These are phyloP conservation scores for Epinotia ramella DNA, from an alignment of 2,888 invertebrate species.

Conservation along the genomic window DNA sequence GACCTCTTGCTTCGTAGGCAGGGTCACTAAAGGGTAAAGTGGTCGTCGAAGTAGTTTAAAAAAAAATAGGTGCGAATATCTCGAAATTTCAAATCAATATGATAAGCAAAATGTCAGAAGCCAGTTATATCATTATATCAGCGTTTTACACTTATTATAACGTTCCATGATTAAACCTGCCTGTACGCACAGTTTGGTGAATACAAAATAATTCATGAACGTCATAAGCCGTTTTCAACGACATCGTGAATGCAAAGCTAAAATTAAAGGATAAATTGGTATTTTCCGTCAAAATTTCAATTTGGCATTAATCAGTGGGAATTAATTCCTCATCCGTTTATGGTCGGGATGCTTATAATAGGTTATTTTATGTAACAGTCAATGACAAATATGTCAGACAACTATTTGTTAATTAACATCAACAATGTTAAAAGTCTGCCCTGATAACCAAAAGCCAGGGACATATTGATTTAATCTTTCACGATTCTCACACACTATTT, in stretches of 20 bases:
- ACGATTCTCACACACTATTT: too few relatives aligned
- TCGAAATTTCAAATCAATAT: too few relatives aligned
- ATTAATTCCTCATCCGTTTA: constrained; percentile 29
- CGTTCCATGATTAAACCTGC: not conserved
- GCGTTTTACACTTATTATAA: not conserved
- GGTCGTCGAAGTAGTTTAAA: too few relatives aligned
- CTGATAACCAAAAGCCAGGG: too few relatives aligned
- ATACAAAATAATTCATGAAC: not conserved
- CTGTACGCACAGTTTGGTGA: not conserved
- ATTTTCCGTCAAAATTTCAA: constrained; percentile 33
- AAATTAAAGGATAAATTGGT: constrained; percentile 38
- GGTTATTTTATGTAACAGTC: constrained; percentile 2
- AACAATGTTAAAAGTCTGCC: too few relatives aligned
- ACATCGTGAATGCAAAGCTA: constrained; percentile 6
- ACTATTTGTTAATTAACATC: too few relatives aligned
- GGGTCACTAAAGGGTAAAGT: too few relatives aligned
- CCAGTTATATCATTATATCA: not conserved
- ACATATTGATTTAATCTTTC: too few relatives aligned
- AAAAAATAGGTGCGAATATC: too few relatives aligned
- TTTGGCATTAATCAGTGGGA: constrained; percentile 26
- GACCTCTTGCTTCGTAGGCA: too few relatives aligned
- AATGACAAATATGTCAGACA: not conserved
- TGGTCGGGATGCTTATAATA: constrained; percentile 9
- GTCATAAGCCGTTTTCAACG: constrained; percentile 11
- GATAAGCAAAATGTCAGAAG: too few relatives aligned